Evolutionary conservation across 2,888 invertebrate genomes (phyloP).

Genomic region (Leptopilina myrica): DNA sequence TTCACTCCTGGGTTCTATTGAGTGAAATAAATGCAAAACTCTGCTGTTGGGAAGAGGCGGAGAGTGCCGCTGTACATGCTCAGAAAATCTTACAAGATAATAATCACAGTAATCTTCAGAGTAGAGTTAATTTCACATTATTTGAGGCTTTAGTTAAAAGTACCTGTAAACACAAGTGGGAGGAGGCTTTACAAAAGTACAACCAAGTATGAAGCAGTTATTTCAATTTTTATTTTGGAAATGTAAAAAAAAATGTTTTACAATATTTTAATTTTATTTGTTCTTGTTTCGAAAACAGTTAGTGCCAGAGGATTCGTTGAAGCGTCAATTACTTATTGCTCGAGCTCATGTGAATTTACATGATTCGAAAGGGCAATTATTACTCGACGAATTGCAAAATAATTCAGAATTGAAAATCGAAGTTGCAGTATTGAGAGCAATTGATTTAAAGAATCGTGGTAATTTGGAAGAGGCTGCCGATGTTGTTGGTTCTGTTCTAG

Average conservation of each 20-base stretch:
- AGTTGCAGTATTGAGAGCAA: conserved; percentile 77
- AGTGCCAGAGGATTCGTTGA: conserved; percentile 55
- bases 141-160: conserved; percentile 76
- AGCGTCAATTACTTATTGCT: conserved; percentile 65
- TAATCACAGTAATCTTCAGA: conserved; percentile 64
- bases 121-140: conserved; percentile 68
- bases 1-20: conserved; percentile 78
- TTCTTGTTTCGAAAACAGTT: conserved; percentile 55
- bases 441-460: conserved; percentile 77
- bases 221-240: neutral
- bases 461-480: conserved; percentile 79
- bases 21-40: conserved; percentile 77
- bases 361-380: conserved; percentile 72
- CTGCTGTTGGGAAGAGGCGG: conserved; percentile 78
- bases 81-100: conserved; percentile 70
- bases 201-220: conserved; percentile 68
- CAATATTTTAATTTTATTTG: conserved; percentile 23
- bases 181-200: conserved; percentile 71
- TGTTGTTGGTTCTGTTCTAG: conserved; percentile 77
- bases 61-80: conserved; percentile 73
- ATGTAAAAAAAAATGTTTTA: too few relatives aligned
- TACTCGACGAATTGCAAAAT: conserved; percentile 71
- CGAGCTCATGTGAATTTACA: conserved; percentile 75
- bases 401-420: conserved; percentile 60
- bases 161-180: conserved; percentile 77